A percentile compares a stretch with the other conserved stretches of the same genome.
Evolutionary conservation across 2,797 vertebrate species (phyloP).

Genomic region (Eurystomus glaucurus): DNA sequence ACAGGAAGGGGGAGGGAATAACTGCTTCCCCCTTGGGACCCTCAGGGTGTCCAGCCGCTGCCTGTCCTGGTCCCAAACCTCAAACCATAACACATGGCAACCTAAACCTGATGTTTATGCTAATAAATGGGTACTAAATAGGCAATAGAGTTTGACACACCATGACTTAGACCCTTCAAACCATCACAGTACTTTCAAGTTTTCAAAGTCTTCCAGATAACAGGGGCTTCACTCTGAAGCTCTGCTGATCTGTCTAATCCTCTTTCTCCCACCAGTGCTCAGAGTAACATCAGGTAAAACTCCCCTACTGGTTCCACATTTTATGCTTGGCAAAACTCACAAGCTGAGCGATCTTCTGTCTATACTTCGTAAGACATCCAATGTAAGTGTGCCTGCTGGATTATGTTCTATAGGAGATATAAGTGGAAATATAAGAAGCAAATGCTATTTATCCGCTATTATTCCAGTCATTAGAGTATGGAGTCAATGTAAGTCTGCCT

Average conservation of each 20-base stretch:
- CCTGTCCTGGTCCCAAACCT: too few species aligned
- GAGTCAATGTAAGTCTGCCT: background rate
- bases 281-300: background rate
- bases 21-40: too few species aligned
- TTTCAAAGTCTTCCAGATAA: background rate
- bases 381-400: background rate
- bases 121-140: background rate
- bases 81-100: too few species aligned
- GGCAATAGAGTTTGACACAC: background rate
- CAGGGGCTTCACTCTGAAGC: background rate
- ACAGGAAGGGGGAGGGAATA: too few species aligned
- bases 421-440: background rate
- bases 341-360: background rate
- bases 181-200: background rate
- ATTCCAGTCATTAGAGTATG: background rate
- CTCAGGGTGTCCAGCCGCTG: too few species aligned
- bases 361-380: background rate
- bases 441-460: fast-evolving
- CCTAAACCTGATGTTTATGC: background rate
- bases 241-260: background rate
- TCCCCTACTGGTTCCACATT: fast-evolving
- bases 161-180: background rate
- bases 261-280: background rate
- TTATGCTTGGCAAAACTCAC: background rate
- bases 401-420: background rate